phyloP scores from a whole-genome alignment of 64 coral and sea anemone genomes.

The Stichodactyla helianthus region DNA sequence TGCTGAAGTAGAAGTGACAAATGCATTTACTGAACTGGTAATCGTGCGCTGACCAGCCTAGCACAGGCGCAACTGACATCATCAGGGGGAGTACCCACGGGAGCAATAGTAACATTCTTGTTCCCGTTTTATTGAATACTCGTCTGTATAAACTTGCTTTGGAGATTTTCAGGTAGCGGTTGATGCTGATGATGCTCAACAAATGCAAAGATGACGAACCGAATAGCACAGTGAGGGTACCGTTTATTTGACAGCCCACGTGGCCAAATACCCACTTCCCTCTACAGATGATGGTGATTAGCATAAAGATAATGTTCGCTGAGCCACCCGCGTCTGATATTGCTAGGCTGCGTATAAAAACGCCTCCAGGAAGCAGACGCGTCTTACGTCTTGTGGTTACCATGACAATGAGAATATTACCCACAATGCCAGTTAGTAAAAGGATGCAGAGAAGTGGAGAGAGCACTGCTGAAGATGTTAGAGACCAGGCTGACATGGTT shows the following conservation, averaged over 20 bases:
- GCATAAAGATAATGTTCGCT: constrained; percentile 47
- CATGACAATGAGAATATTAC: constrained; percentile 45
- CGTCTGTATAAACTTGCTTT: constrained; percentile 28
- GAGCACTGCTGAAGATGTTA: not conserved
- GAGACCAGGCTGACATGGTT: constrained; percentile 24
- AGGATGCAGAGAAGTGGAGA: constrained; percentile 10
- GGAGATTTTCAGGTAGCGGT: constrained; percentile 52
- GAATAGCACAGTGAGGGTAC: constrained; percentile 30
- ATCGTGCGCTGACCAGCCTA: constrained; percentile 53
- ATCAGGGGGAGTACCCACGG: constrained; percentile 46
- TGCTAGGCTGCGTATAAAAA: constrained; percentile 49
- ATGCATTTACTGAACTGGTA: constrained; percentile 57
- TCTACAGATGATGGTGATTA: constrained; percentile 28
- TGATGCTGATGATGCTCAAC: constrained; percentile 44
- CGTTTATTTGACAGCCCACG: constrained; percentile 39
- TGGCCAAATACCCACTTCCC: constrained; percentile 56
- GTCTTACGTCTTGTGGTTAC: constrained; percentile 37
- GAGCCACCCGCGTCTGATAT: constrained; percentile 34
- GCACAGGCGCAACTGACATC: constrained; percentile 40
- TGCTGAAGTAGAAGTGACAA: constrained; percentile 56
- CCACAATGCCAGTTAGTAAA: constrained; percentile 39
- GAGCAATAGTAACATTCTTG: constrained; percentile 1
- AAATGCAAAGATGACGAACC: constrained; percentile 35
- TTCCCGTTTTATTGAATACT: constrained; percentile 25
- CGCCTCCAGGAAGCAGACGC: constrained; percentile 16